phyloP scores from a whole-genome alignment of 2,113 vertebrate species.

The Paramormyrops kingsleyae region DNA sequence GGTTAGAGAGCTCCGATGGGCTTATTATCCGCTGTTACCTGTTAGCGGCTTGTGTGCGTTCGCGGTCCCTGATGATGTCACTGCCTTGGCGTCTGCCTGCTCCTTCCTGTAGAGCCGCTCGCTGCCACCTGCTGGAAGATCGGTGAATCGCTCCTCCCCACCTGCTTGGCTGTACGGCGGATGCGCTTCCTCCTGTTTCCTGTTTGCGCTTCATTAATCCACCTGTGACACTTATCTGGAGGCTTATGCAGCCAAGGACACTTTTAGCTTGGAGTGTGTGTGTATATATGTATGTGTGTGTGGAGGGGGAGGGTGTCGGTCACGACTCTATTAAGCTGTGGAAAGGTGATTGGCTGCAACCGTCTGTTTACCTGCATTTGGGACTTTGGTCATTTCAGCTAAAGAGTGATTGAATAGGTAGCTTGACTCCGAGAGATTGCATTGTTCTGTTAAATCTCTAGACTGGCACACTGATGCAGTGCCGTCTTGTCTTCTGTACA shows the following conservation, averaged over 20 bases:
- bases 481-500: not conserved
- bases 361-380: not conserved
- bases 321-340: not conserved
- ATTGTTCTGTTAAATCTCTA: not conserved
- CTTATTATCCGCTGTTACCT: not conserved
- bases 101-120: not conserved
- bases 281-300: too few species aligned
- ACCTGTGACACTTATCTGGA: not conserved
- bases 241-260: not conserved
- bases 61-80: not conserved
- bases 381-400: not conserved
- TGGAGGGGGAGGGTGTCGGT: not conserved
- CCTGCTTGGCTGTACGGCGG: not conserved
- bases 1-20: not conserved
- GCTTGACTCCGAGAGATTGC: not conserved
- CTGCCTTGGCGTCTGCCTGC: not conserved
- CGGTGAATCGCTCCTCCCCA: not conserved
- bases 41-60: not conserved
- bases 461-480: not conserved
- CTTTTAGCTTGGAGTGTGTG: not conserved
- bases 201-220: not conserved
- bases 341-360: not conserved
- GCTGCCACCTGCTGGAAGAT: not conserved
- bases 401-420: not conserved
- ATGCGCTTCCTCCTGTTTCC: not conserved